A percentile compares a stretch with the other conserved stretches of the same genome.
Evolutionary conservation across 2,797 vertebrate species (phyloP).

Genomic region (Saxicola maurus): DNA sequence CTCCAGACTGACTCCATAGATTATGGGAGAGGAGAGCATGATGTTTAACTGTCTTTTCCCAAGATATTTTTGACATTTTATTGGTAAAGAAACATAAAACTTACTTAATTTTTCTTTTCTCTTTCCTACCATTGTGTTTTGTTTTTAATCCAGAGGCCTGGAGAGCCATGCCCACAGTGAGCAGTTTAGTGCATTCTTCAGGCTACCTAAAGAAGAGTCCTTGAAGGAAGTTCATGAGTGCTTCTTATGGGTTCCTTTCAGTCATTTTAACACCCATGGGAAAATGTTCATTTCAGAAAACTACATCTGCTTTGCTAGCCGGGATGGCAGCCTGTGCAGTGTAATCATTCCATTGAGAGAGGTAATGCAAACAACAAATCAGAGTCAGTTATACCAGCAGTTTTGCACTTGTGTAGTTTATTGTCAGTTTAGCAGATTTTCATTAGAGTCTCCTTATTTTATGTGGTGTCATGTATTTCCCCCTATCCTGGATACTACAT

Average conservation of each 20-base stretch:
- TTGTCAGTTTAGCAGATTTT: background rate
- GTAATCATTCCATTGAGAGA: slow-evolving; percentile 90
- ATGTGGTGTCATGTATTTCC: background rate
- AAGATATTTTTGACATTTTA: background rate
- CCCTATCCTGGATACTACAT: background rate
- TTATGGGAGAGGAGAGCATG: background rate
- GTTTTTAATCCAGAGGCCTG: slow-evolving; percentile 79
- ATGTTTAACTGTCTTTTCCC: background rate
- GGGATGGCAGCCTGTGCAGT: slow-evolving; percentile 89
- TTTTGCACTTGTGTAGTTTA: background rate
- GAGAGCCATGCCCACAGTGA: slow-evolving; percentile 89
- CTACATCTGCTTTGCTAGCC: slow-evolving; percentile 94
- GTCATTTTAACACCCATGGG: slow-evolving; percentile 86
- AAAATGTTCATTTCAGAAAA: slow-evolving; percentile 95
- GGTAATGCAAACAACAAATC: slow-evolving; percentile 73
- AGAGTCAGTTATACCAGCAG: background rate
- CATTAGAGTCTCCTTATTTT: background rate
- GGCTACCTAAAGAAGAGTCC: slow-evolving; percentile 88
- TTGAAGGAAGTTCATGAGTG: slow-evolving; percentile 91
- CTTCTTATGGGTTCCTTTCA: slow-evolving; percentile 93
- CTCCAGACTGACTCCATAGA: accelerated
- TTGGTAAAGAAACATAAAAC: background rate
- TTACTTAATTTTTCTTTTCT: background rate
- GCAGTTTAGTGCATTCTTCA: slow-evolving; percentile 89
- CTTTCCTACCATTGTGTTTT: background rate